Base-by-base conservation (phyloP, 2,888 invertebrate genomes). In the Crematogaster levior region DNA sequence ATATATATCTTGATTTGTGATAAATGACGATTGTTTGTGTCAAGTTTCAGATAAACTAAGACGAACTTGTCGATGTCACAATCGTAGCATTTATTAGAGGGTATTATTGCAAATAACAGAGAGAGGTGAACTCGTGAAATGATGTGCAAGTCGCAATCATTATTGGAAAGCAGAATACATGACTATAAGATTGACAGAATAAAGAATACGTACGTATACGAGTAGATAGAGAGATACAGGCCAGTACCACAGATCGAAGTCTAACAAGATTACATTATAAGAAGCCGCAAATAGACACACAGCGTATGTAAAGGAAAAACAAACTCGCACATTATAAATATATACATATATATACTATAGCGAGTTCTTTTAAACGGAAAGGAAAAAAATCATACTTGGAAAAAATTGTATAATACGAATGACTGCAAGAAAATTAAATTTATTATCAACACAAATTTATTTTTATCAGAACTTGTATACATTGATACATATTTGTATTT, bases 121-220 rank as follows among this genome's bases (percentile, higher is more conserved):
- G 15, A 63, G 27, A 65, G 24, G 43, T 46, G 21, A 48, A 74
- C 18, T 74, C 30, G 56, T 68, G 68, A 68, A 12, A 43, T 66
- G 30, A n/a, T 43, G 43, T 66, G 68, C 68, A 56, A 34, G 56
- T 79, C 24, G 53, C 53, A 66, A 40, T 46, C n/a, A 10, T 58
- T 70, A 61, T 84, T 85, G 80, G 75, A 84, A 70, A 72, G 56
- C 84, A 89, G 79, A 86, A 82, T 87, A 86, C 43, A 88, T 86
- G 83, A 84, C 84, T 87, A n/a, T n/a, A 89, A 92, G 87, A 91
- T 90, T 86, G 90, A 86, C 88, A 88, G 84, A 88, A 79, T 84
- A 90, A 91, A 87, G 91, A 89, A 91, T 93, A 94, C 93, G 93
- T 94, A 94, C 94, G 93, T 94, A 92, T 88, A 88, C 85, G 88